phyloP scores from a whole-genome alignment of 2,888 invertebrate species.

The Deilephila porcellus region DNA sequence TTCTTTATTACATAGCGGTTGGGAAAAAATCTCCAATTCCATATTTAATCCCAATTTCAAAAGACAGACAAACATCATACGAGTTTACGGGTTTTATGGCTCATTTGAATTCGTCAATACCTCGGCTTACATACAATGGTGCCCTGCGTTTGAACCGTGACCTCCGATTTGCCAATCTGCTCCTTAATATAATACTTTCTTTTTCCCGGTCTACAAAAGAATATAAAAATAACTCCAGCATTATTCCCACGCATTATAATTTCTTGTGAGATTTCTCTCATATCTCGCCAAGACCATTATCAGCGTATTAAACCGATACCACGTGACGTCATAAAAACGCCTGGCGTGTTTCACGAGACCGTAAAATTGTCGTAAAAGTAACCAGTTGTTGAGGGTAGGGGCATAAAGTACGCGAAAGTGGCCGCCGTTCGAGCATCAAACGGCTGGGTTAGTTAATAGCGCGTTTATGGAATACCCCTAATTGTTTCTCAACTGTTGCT shows the following conservation, averaged over 20 bases:
- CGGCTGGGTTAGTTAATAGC: background rate
- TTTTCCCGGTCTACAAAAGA: background rate
- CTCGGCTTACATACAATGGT: too few relatives aligned
- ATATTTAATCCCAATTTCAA: too few relatives aligned
- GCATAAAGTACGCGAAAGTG: background rate
- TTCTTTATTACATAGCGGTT: too few relatives aligned
- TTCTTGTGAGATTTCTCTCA: background rate
- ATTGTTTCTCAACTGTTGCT: background rate
- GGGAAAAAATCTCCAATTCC: too few relatives aligned
- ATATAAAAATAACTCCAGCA: background rate
- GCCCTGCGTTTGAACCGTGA: too few relatives aligned
- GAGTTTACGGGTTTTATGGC: too few relatives aligned
- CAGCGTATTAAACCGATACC: slow-evolving; percentile 10
- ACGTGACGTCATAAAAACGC: background rate
- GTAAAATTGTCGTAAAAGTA: slow-evolving; percentile 9
- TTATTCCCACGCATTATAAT: too few relatives aligned
- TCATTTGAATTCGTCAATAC: too few relatives aligned
- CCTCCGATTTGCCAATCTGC: too few relatives aligned
- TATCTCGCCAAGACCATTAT: background rate
- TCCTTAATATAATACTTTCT: too few relatives aligned
- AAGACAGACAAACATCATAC: too few relatives aligned
- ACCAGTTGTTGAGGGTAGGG: slow-evolving; percentile 13
- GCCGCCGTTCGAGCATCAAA: background rate
- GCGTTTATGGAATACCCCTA: background rate
- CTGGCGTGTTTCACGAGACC: background rate